Base-by-base conservation (phyloP, 2,113 vertebrate species). In the Hassar affinis region DNA sequence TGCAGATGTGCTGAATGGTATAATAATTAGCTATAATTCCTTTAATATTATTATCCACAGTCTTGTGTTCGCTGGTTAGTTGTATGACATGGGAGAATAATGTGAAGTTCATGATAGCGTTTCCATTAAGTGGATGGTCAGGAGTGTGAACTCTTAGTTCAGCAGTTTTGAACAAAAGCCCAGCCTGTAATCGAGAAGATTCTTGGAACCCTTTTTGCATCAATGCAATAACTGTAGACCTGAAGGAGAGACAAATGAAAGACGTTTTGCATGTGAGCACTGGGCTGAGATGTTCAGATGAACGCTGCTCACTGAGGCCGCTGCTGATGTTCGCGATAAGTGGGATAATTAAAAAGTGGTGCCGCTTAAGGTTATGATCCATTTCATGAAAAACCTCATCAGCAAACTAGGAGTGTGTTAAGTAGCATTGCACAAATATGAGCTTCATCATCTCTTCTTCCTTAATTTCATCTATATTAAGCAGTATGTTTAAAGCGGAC, bases 271-370 rank as follows among this genome's bases (percentile, higher is more conserved):
- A 72, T 11, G 1, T 59, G 76, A 78, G 54, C 5, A 6, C 25
- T 20, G 57, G 57, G n/a, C n/a, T 3, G n/a, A 62, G 38, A 61
- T 4, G 6, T 59, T 35, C 35, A 59, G 52, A n/a, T 42, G 38
- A 61, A 30, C 38, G 5, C 57, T 30, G 38, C 77, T 57, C 30
- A 78, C 25, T 59, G 76, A 38, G 52, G 38, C 22, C 22, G 62
- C 17, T 79, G 20, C 47, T 18, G 8, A 61, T 79, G 76, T 35
- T 79, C 38, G 61, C 5, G 15, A 79, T 62, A 47, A 61, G 54
- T 79, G 38, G 47, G 35, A 79, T 79, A 61, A 79, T 79, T 61
- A 79, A 79, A 79, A 79, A 61, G 56, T 27, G 18, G 12, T 47
- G 56, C 56, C 77, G 45, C 42, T 62, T 47, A 62, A 62, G 12